Conservation (phyloP, 2,113 vertebrate genomes). For the Mormyrus iriodes region DNA sequence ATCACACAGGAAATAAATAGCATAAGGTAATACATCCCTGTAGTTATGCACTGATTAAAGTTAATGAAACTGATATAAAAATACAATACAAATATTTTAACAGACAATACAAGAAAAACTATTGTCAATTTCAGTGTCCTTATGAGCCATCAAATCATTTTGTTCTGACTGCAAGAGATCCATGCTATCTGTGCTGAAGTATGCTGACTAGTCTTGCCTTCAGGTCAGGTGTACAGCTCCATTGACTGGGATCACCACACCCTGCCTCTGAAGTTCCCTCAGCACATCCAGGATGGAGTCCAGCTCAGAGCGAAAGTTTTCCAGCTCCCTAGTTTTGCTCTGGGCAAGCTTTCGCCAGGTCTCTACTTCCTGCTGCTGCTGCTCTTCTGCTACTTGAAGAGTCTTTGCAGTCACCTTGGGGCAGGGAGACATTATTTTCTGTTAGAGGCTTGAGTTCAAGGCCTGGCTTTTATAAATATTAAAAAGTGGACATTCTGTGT, state of each 20-base stretch:
- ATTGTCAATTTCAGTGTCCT: neutral
- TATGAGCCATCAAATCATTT: neutral
- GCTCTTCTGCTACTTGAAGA: conserved; percentile 49
- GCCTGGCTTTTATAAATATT: neutral
- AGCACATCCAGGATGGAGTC: conserved; percentile 87
- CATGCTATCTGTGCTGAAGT: neutral
- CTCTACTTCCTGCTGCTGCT: conserved; percentile 63
- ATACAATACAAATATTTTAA: neutral
- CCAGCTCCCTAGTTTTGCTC: conserved; percentile 74
- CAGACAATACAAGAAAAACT: neutral
- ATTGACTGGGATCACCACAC: conserved; percentile 64
- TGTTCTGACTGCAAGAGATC: neutral
- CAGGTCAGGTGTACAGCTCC: neutral
- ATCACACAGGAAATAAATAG: neutral
- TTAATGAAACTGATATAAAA: neutral
- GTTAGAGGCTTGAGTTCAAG: neutral
- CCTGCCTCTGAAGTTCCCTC: conserved; percentile 77
- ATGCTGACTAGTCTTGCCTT: neutral
- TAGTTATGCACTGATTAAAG: neutral
- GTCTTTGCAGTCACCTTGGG: conserved; percentile 67
- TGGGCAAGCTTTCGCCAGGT: conserved; percentile 76
- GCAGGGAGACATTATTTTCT: neutral
- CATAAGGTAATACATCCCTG: neutral
- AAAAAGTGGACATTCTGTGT: neutral
- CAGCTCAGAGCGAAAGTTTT: conserved; percentile 77